phyloP scores from a whole-genome alignment of 1,140 invertebrate species.

The Pectinophora gossypiella region DNA sequence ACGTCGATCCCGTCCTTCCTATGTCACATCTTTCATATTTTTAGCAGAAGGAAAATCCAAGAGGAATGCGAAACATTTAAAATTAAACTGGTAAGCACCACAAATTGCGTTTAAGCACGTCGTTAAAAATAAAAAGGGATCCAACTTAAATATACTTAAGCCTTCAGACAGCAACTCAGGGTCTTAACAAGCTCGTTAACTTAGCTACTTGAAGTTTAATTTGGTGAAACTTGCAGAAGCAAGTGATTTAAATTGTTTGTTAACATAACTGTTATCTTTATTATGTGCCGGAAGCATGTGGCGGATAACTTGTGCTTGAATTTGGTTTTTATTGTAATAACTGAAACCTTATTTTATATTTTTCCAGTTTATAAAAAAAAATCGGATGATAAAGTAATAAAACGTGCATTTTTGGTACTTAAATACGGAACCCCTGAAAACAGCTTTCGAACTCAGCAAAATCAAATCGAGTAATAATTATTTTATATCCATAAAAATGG shows the following conservation, averaged over 20 bases:
- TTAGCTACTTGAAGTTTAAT: not conserved
- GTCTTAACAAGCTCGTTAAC: conserved; percentile 1
- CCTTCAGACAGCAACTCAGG: not conserved
- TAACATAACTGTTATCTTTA: not conserved
- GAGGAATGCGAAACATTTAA: not conserved
- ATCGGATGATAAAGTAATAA: too few relatives aligned
- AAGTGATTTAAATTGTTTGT: not conserved
- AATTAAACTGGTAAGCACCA: not conserved
- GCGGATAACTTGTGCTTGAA: too few relatives aligned
- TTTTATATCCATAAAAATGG: too few relatives aligned
- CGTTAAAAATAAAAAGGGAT: conserved; percentile 3
- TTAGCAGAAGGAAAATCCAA: not conserved
- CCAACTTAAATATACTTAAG: not conserved
- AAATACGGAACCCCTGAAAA: too few relatives aligned
- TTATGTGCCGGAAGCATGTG: too few relatives aligned
- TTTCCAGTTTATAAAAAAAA: too few relatives aligned
- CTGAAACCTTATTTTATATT: too few relatives aligned
- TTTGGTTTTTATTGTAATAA: too few relatives aligned
- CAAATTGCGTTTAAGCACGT: not conserved
- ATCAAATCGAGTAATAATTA: too few relatives aligned
- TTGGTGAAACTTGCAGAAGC: not conserved
- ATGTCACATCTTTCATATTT: not conserved
- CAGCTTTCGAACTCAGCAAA: too few relatives aligned
- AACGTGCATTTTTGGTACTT: too few relatives aligned
- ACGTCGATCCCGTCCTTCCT: too few relatives aligned